Conservation (phyloP, 2,797 vertebrate species). For the Acrocephalus scirpaceus region DNA sequence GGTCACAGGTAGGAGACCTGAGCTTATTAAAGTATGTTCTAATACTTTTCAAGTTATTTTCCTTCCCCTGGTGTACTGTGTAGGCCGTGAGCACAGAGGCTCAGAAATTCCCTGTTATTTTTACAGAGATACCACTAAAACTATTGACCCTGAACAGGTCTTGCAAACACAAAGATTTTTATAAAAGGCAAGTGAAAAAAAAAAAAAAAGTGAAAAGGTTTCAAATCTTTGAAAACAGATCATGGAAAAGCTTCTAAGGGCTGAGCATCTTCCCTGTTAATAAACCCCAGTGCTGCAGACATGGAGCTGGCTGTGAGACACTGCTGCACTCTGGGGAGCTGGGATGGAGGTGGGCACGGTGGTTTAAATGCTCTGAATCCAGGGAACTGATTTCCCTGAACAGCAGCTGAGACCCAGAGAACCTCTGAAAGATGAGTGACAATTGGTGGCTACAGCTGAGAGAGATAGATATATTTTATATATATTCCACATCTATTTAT, state of each 20-base stretch:
- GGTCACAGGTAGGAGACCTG: constrained; percentile 15
- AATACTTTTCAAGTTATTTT: background rate
- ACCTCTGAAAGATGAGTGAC: background rate
- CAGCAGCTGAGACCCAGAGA: background rate
- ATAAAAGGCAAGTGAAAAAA: background rate
- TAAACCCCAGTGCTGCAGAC: background rate
- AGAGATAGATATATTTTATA: background rate
- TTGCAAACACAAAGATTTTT: background rate
- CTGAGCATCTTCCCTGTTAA: background rate
- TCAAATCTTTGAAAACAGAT: background rate
- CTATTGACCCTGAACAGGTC: background rate
- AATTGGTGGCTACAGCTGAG: background rate
- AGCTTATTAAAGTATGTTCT: constrained; percentile 17
- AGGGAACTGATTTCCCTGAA: background rate
- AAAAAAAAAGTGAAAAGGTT: background rate
- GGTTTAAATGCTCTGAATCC: fast-evolving
- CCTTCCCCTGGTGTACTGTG: background rate
- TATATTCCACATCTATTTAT: background rate
- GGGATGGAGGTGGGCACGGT: background rate
- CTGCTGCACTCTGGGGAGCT: background rate
- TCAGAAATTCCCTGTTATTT: background rate
- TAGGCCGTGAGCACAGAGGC: background rate
- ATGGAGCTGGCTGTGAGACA: background rate
- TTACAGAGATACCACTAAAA: background rate
- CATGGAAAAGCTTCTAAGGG: background rate